Percentiles rank a stretch among this genome's conserved stretches.
These are phyloP conservation scores for Penelope pileata DNA, from an alignment of 2,113 vertebrate genomes.

Conservation along the genomic window DNA sequence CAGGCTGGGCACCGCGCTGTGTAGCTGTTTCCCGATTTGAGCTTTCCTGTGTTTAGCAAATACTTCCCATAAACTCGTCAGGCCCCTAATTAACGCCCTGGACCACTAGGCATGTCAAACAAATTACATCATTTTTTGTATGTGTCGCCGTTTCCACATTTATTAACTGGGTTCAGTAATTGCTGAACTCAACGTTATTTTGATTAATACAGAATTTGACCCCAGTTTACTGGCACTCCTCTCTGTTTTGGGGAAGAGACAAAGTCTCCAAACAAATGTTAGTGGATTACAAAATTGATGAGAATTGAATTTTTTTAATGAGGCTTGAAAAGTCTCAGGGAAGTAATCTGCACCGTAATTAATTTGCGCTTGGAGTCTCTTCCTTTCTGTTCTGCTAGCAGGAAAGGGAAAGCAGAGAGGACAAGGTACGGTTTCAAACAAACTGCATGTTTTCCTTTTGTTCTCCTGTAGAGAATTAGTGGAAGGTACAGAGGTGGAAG, in stretches of 20 bases:
- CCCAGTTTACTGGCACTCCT: not conserved
- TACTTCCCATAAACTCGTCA: constrained; percentile 2
- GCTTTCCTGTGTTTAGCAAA: not conserved
- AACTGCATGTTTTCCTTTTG: not conserved
- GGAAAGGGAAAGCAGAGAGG: not conserved
- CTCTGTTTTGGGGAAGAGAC: not conserved
- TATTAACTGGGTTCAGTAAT: constrained; percentile 14
- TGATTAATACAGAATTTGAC: constrained; percentile 19
- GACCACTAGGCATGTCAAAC: not conserved
- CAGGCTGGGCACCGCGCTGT: not conserved
- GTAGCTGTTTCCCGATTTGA: not conserved
- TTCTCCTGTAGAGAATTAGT: not conserved
- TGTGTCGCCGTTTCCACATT: not conserved
- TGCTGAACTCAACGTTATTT: not conserved
- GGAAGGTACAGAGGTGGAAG: not conserved
- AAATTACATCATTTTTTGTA: constrained; percentile 5
- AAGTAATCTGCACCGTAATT: not conserved
- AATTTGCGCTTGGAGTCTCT: not conserved
- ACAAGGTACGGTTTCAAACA: not conserved
- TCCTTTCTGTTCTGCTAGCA: not conserved
- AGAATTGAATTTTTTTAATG: not conserved
- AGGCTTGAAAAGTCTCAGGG: constrained; percentile 1
- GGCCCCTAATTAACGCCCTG: not conserved
- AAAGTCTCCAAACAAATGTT: constrained; percentile 31
- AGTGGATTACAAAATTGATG: not conserved